A percentile compares a stretch with the other conserved stretches of the same genome.
Conservation (phyloP, 2,113 vertebrate genomes). For the Tachysurus vachellii region DNA sequence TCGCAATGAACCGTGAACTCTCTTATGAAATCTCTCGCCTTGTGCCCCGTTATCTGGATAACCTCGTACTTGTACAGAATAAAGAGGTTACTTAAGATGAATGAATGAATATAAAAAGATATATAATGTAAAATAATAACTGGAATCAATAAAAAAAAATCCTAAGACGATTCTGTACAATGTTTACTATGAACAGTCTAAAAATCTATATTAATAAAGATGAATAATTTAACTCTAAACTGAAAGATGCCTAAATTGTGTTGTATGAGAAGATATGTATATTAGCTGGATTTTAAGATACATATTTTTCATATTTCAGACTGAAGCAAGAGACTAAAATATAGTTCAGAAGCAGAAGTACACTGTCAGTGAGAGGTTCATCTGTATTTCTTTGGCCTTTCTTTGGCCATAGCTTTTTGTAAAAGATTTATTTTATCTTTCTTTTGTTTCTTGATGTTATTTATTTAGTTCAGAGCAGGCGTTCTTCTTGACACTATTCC, state of each 20-base stretch:
- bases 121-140: neutral
- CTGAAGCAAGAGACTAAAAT: neutral
- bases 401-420: neutral
- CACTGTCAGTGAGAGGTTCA: neutral
- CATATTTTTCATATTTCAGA: no score
- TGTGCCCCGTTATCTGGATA: neutral
- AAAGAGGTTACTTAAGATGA: neutral
- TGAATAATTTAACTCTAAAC: neutral
- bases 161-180: neutral
- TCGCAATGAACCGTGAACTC: neutral
- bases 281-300: no score
- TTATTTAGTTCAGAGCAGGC: slow-evolving; percentile 51
- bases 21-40: no score
- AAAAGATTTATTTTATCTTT: slow-evolving; percentile 47
- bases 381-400: neutral
- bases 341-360: neutral
- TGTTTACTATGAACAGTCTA: neutral
- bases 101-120: neutral
- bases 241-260: neutral
- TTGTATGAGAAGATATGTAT: neutral
- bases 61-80: neutral
- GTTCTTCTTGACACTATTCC: slow-evolving; percentile 36
- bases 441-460: slow-evolving; percentile 27
- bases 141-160: neutral
- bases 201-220: neutral